A percentile compares a stretch with the other conserved stretches of the same genome.
Conservation (phyloP, 2,797 vertebrate species). For the Hypotaenidia okinawae region DNA sequence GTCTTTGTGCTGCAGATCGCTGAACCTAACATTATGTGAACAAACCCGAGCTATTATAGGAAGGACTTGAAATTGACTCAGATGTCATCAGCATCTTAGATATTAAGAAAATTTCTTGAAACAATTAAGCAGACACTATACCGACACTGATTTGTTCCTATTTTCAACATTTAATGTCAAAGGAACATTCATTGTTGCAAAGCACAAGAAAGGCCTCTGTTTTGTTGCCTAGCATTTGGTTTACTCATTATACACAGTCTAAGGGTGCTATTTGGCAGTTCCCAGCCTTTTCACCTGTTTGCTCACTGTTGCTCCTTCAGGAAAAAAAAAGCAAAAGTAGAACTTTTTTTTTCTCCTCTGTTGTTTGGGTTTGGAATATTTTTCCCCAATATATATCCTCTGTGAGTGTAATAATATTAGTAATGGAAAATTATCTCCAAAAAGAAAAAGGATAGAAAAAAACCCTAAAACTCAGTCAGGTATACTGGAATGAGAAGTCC, state of each 20-base stretch:
- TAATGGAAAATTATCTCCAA: neutral
- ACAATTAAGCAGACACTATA: neutral
- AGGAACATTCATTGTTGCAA: neutral
- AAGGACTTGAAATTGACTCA: neutral
- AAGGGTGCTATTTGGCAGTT: neutral
- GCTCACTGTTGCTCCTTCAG: neutral
- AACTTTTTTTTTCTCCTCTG: neutral
- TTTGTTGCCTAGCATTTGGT: neutral
- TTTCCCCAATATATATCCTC: neutral
- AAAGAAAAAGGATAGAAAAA: neutral
- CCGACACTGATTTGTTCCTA: neutral
- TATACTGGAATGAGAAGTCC: neutral
- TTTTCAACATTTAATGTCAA: neutral
- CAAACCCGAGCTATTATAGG: neutral
- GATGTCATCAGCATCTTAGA: neutral
- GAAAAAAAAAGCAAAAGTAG: neutral
- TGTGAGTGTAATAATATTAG: neutral
- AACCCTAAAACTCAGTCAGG: neutral
- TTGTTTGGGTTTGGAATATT: neutral
- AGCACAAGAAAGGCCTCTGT: neutral
- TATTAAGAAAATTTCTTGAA: neutral
- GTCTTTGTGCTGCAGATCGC: neutral
- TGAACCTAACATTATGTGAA: neutral
- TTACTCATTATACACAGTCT: neutral
- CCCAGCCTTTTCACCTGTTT: neutral